Conservation (phyloP, 1,140 invertebrate species). For the Pectinophora gossypiella region DNA sequence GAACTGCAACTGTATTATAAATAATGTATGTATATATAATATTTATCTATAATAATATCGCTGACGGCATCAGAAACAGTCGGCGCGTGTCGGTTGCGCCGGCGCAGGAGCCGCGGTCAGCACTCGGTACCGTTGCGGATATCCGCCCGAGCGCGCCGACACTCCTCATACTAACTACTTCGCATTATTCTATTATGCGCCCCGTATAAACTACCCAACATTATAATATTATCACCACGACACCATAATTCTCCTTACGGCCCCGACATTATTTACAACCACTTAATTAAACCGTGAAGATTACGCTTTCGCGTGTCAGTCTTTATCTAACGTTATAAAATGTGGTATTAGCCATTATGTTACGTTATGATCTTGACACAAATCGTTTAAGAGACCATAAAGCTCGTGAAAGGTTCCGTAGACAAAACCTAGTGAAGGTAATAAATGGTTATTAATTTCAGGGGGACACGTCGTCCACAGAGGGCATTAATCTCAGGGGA, state of each 20-base stretch:
- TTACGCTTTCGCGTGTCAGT: neutral
- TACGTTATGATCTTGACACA: constrained; percentile 9
- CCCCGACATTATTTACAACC: neutral
- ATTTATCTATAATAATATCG: too few species aligned
- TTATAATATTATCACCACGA: neutral
- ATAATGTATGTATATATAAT: too few species aligned
- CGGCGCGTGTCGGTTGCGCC: constrained; percentile 13
- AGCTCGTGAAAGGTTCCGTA: constrained; percentile 9
- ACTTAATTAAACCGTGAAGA: neutral
- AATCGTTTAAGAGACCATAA: constrained; percentile 7
- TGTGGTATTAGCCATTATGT: neutral
- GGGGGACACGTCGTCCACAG: constrained; percentile 13
- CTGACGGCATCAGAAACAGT: constrained; percentile 7
- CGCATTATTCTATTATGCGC: neutral
- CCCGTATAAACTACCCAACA: neutral
- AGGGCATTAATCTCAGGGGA: constrained; percentile 29
- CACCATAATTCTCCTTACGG: neutral
- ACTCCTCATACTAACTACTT: constrained; percentile 1
- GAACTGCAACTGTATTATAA: too few species aligned
- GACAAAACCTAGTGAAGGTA: constrained; percentile 9
- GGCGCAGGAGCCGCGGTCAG: constrained; percentile 9
- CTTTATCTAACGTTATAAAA: neutral
- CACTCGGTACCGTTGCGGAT: constrained; percentile 32
- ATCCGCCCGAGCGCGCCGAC: constrained; percentile 25
- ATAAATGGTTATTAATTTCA: constrained; percentile 20